These are phyloP conservation scores for Pachydiplax longipennis DNA, from an alignment of 2,888 invertebrate genomes.

Conservation along the genomic window DNA sequence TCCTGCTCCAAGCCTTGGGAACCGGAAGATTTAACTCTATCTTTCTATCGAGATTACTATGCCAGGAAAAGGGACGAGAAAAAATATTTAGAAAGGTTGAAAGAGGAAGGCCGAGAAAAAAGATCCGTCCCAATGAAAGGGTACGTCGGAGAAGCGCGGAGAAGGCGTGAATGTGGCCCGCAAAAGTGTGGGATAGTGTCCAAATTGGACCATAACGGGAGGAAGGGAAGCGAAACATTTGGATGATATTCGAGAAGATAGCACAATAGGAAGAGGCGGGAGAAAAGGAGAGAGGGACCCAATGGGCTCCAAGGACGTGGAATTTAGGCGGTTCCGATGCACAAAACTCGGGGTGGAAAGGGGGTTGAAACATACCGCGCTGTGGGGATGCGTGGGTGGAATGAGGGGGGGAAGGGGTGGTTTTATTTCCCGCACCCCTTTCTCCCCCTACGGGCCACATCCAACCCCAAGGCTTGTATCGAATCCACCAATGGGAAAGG, in stretches of 20 bases:
- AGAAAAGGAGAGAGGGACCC: background rate
- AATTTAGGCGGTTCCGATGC: background rate
- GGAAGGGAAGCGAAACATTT: background rate
- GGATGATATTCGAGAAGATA: background rate
- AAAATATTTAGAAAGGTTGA: background rate
- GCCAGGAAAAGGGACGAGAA: background rate
- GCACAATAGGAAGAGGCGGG: background rate
- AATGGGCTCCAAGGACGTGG: background rate
- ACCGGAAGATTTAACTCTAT: too few relatives aligned
- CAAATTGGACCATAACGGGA: background rate
- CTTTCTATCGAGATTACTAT: too few relatives aligned
- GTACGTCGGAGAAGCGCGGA: too few relatives aligned
- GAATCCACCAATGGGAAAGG: background rate
- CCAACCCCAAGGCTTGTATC: slow-evolving; percentile 27
- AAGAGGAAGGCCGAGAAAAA: background rate
- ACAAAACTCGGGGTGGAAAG: background rate
- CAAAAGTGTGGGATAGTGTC: background rate
- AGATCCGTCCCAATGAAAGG: background rate
- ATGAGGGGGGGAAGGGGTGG: background rate
- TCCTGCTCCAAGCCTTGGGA: too few relatives aligned
- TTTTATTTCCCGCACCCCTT: background rate
- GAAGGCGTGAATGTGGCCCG: background rate
- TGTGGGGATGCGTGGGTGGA: background rate
- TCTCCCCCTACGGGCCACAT: background rate
- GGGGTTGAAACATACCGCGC: background rate